Evolutionary conservation across 2,113 vertebrate genomes (phyloP).

Genomic region (Mormyrus iriodes): DNA sequence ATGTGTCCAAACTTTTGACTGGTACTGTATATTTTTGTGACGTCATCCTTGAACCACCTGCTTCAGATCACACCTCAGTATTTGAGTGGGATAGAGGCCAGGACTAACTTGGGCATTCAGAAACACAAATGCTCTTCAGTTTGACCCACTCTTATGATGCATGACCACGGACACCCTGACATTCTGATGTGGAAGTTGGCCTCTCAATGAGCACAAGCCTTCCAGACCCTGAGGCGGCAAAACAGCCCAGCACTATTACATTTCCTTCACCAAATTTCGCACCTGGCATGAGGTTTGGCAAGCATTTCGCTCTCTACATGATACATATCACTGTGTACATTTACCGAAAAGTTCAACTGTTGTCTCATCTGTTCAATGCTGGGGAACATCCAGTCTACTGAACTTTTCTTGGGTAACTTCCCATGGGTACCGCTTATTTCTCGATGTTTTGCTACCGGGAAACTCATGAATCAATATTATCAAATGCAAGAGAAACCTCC

Average conservation of each 20-base stretch:
- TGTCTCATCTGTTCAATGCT: background rate
- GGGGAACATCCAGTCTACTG: background rate
- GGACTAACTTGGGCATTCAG: background rate
- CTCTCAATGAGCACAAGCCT: background rate
- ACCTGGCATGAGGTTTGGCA: background rate
- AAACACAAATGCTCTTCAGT: background rate
- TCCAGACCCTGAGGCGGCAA: background rate
- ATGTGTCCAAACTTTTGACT: background rate
- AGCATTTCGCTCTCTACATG: background rate
- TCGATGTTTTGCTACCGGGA: background rate
- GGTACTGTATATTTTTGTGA: background rate
- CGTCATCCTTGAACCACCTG: background rate
- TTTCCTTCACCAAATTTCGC: background rate
- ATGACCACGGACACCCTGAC: background rate
- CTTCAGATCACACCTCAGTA: background rate
- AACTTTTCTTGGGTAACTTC: background rate
- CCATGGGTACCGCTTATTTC: background rate
- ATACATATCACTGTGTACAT: background rate
- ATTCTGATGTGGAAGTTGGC: background rate
- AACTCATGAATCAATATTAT: background rate
- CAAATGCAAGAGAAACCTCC: background rate
- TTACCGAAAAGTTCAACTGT: background rate
- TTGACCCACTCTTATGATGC: background rate
- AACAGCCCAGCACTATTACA: background rate
- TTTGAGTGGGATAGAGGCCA: background rate